These are phyloP conservation scores for Rhyacophila brunnea DNA, from an alignment of 1,140 invertebrate species.

Conservation along the genomic window DNA sequence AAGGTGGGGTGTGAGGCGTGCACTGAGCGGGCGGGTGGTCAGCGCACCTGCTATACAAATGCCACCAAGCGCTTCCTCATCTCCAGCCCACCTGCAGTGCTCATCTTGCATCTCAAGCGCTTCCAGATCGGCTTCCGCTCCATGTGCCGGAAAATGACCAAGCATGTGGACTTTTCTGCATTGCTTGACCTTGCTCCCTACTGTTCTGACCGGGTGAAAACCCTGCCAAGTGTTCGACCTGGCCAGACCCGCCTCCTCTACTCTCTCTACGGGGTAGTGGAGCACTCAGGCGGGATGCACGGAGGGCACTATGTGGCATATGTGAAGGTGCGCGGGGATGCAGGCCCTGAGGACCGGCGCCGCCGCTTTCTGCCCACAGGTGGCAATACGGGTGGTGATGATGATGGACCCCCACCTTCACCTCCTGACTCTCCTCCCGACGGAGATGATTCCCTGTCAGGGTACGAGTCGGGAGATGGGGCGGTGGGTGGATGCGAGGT, in stretches of 20 bases:
- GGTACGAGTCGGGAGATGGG: slow-evolving; percentile 48
- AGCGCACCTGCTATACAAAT: slow-evolving; percentile 81
- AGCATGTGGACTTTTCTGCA: slow-evolving; percentile 85
- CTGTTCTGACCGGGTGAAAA: slow-evolving; percentile 76
- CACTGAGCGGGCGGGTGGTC: slow-evolving; percentile 68
- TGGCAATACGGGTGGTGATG: slow-evolving; percentile 50
- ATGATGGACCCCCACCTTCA: slow-evolving; percentile 38
- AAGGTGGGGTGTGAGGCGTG: slow-evolving; percentile 91
- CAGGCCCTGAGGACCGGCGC: slow-evolving; percentile 59
- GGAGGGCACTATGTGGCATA: slow-evolving; percentile 97
- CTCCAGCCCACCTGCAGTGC: slow-evolving; percentile 83
- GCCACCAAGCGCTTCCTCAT: slow-evolving; percentile 92
- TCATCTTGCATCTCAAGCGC: slow-evolving; percentile 93
- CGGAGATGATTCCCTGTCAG: slow-evolving; percentile 48
- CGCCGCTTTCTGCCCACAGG: slow-evolving; percentile 68
- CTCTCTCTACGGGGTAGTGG: slow-evolving; percentile 91
- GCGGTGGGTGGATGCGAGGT: slow-evolving; percentile 41
- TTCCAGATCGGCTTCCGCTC: slow-evolving; percentile 66
- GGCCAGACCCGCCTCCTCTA: slow-evolving; percentile 77
- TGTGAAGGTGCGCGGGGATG: slow-evolving; percentile 69
- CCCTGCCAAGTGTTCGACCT: slow-evolving; percentile 59
- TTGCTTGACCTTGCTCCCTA: slow-evolving; percentile 88
- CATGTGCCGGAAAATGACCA: slow-evolving; percentile 74
- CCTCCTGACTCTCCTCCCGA: slow-evolving; percentile 52
- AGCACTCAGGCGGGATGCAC: slow-evolving; percentile 86